Evolutionary conservation across 1,140 invertebrate genomes (phyloP).

Genomic region (Procambarus clarkii): DNA sequence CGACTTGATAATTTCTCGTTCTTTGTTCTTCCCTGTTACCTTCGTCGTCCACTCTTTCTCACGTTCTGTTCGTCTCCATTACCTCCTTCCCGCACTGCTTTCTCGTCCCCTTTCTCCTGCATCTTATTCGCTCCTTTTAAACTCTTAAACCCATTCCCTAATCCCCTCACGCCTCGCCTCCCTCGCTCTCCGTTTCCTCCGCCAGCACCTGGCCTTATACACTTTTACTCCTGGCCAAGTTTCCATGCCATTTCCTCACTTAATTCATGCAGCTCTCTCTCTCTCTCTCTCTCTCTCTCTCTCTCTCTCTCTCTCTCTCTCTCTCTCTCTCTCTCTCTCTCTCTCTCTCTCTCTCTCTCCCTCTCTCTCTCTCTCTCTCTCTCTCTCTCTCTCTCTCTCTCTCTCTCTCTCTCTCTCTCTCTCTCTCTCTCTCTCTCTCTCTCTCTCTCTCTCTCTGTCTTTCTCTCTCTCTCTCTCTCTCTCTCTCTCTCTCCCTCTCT

Average conservation of each 20-base stretch:
- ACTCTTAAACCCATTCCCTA: too few relatives aligned
- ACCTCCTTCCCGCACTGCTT: too few relatives aligned
- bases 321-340: constrained; percentile 23
- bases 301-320: constrained; percentile 1
- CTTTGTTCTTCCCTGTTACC: neutral
- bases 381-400: constrained; percentile 30
- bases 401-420: constrained; percentile 15
- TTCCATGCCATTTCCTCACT: too few relatives aligned
- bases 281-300: neutral
- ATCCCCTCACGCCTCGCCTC: too few relatives aligned
- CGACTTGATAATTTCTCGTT: neutral
- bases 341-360: constrained; percentile 18
- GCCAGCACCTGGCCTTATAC: too few relatives aligned
- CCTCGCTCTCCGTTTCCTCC: too few relatives aligned
- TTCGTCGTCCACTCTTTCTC: constrained; percentile 9
- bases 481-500: neutral
- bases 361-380: constrained; percentile 17
- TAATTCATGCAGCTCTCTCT: too few relatives aligned
- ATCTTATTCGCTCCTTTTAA: too few relatives aligned
- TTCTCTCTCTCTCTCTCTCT: neutral
- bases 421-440: neutral
- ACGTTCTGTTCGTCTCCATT: neutral
- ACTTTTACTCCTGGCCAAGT: too few relatives aligned
- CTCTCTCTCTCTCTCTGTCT: neutral
- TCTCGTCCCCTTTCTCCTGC: too few relatives aligned